Evolutionary conservation across 2,797 vertebrate genomes (phyloP).

Genomic region (Notolabrus celidotus): DNA sequence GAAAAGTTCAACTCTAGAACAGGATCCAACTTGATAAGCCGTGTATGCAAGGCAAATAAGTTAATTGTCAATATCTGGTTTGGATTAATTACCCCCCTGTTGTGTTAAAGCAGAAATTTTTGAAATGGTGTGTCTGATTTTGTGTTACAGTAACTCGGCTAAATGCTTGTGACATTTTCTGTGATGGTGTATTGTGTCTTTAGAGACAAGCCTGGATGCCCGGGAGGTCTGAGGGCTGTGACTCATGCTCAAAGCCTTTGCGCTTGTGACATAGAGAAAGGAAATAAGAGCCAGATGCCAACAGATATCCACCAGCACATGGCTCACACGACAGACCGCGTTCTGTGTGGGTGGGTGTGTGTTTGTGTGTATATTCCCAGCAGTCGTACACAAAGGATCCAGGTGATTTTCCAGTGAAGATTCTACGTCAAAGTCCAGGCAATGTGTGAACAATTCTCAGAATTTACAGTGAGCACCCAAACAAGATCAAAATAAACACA

Average conservation of each 20-base stretch:
- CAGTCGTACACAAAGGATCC: conserved; percentile 60
- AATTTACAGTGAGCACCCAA: conserved; percentile 35
- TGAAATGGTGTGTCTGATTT: conserved; percentile 19
- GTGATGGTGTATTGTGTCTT: conserved; percentile 71
- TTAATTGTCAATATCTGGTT: conserved; percentile 20
- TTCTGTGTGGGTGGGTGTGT: conserved; percentile 29
- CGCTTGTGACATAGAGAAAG: conserved; percentile 78
- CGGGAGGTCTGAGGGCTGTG: conserved; percentile 79
- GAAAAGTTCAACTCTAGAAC: conserved; percentile 1
- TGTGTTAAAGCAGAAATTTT: conserved; percentile 39
- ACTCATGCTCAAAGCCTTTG: conserved; percentile 84
- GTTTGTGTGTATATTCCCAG: conserved; percentile 38
- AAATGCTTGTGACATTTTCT: conserved; percentile 66
- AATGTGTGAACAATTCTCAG: conserved; percentile 32
- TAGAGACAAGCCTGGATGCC: conserved; percentile 72
- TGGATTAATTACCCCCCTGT: background rate
- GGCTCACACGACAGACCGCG: conserved; percentile 64
- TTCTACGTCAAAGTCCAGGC: conserved; percentile 37
- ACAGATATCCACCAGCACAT: conserved; percentile 84
- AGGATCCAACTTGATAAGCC: conserved; percentile 17
- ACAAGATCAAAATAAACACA: background rate
- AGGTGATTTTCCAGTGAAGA: conserved; percentile 65
- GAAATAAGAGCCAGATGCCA: conserved; percentile 89
- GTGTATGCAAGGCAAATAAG: background rate
- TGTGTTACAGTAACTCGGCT: conserved; percentile 39